These are phyloP conservation scores for Bagarius yarrelli DNA, from an alignment of 2,113 vertebrate genomes.

Conservation along the genomic window DNA sequence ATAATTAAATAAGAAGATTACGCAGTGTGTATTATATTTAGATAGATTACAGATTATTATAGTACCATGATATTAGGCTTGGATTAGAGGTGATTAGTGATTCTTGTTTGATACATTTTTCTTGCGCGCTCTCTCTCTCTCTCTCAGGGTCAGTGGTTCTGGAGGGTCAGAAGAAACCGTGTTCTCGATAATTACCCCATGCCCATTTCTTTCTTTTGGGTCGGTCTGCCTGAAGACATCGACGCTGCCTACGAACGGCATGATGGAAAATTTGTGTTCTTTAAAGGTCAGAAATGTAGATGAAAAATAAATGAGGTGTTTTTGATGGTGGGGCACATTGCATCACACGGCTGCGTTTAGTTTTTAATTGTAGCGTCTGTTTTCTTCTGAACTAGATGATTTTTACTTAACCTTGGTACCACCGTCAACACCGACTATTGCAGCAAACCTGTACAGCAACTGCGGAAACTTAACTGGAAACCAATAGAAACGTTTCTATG, in stretches of 20 bases:
- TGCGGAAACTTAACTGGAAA: background rate
- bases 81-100: no score
- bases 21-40: no score
- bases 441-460: no score
- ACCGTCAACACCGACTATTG: no score
- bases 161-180: conserved; percentile 89
- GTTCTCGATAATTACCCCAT: conserved; percentile 96
- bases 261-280: conserved; percentile 91
- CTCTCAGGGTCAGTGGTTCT: conserved; percentile 89
- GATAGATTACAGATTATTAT: no score
- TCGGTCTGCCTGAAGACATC: conserved; percentile 84
- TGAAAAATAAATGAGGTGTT: background rate
- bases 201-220: conserved; percentile 93
- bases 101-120: background rate
- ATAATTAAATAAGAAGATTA: no score
- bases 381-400: no score
- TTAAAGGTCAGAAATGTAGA: conserved; percentile 80
- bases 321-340: no score
- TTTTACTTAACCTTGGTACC: no score
- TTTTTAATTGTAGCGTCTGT: no score
- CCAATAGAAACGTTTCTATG: background rate
- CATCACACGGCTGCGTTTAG: no score
- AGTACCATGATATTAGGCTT: no score
- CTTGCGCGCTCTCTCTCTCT: background rate
- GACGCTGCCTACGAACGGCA: conserved; percentile 91